A percentile compares a stretch with the other conserved stretches of the same genome.
These are phyloP conservation scores for Morpho deidamia DNA, from an alignment of 2,888 invertebrate species.

Conservation along the genomic window DNA sequence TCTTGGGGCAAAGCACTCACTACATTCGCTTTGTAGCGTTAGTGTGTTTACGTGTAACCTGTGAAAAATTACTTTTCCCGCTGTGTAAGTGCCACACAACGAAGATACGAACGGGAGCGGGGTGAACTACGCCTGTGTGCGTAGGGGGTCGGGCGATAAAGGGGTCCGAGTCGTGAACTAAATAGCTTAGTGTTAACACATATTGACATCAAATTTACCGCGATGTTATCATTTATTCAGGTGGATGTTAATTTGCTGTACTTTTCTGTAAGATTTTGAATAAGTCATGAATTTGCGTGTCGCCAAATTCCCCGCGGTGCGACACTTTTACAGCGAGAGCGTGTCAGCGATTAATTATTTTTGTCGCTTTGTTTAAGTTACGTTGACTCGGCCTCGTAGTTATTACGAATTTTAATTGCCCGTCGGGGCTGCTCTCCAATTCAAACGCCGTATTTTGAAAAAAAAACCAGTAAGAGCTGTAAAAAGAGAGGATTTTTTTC, in stretches of 20 bases:
- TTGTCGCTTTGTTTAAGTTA: conserved; percentile 65
- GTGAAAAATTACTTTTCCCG: conserved; percentile 70
- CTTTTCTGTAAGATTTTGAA: conserved; percentile 50
- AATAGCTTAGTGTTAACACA: conserved; percentile 79
- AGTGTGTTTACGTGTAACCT: conserved; percentile 60
- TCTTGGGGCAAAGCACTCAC: conserved; percentile 68
- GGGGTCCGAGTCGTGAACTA: conserved; percentile 74
- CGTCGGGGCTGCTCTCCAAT: conserved; percentile 40
- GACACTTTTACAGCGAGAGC: conserved; percentile 40
- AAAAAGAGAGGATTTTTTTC: not conserved
- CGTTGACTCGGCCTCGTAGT: conserved; percentile 61
- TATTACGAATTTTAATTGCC: conserved; percentile 69
- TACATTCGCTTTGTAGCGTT: conserved; percentile 46
- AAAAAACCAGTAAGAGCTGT: conserved; percentile 5
- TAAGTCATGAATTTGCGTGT: conserved; percentile 41
- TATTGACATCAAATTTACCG: conserved; percentile 79
- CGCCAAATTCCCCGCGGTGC: conserved; percentile 32
- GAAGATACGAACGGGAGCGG: conserved; percentile 28
- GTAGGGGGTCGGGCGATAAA: conserved; percentile 44
- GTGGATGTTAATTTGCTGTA: conserved; percentile 66
- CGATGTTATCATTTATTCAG: conserved; percentile 78
- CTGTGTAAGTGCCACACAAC: conserved; percentile 49
- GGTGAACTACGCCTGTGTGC: conserved; percentile 45
- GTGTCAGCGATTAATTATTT: conserved; percentile 65
- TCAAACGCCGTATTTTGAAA: conserved; percentile 36